Conservation (phyloP, 2,113 vertebrate species). For the Procavia capensis region DNA sequence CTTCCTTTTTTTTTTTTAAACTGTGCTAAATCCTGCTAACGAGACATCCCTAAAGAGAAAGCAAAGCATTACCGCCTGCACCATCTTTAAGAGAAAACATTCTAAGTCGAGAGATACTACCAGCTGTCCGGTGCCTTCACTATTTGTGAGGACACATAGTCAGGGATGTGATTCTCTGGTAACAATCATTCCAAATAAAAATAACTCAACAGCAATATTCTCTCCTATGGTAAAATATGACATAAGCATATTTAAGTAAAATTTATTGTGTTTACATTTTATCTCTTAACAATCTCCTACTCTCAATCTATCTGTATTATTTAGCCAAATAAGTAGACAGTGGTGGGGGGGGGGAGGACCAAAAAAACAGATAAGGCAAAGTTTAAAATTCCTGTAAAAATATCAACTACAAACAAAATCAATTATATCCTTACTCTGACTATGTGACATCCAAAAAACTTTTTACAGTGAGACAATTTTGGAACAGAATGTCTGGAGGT, state of each 20-base stretch:
- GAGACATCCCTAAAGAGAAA: constrained; percentile 4
- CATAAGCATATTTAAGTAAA: not conserved
- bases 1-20: too few relatives aligned
- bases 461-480: not conserved
- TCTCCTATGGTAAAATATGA: not conserved
- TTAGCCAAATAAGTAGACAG: not conserved
- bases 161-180: not conserved
- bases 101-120: not conserved
- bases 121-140: not conserved
- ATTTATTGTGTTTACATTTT: not conserved
- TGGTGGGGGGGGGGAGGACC: not conserved
- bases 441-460: not conserved
- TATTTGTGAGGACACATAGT: not conserved
- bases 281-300: not conserved
- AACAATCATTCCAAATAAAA: constrained; percentile 25
- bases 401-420: not conserved
- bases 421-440: not conserved
- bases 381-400: not conserved
- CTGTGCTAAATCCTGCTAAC: not conserved
- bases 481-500: not conserved
- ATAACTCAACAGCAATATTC: not conserved
- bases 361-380: not conserved
- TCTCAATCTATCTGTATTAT: not conserved
- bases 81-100: not conserved
- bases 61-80: not conserved